phyloP scores from a whole-genome alignment of 2,888 invertebrate species.

The Trachelus iudaicus region DNA sequence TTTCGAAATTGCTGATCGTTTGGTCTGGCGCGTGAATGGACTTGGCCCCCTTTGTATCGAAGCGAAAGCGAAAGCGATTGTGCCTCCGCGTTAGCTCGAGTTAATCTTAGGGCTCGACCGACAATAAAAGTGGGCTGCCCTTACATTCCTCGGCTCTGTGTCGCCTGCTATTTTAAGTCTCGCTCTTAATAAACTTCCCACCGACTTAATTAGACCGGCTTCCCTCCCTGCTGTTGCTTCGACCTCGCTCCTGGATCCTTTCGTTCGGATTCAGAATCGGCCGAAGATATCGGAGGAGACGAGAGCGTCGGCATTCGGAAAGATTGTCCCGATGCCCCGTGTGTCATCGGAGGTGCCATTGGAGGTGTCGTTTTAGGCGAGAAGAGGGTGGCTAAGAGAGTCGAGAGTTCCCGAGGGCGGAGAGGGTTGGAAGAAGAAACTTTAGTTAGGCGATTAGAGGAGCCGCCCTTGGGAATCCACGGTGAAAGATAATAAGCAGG shows the following conservation, averaged over 20 bases:
- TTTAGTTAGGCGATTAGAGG: no score
- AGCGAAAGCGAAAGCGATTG: constrained; percentile 14
- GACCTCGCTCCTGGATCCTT: background rate
- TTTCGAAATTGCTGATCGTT: background rate
- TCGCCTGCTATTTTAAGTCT: constrained; percentile 59
- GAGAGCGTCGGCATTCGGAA: no score
- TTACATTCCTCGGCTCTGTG: constrained; percentile 61
- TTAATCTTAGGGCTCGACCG: constrained; percentile 49
- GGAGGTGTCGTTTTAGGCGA: no score
- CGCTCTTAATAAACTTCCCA: constrained; percentile 52
- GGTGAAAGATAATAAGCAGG: no score
- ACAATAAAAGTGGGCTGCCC: constrained; percentile 56
- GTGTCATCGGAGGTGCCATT: no score
- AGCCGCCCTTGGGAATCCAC: no score
- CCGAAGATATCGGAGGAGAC: no score
- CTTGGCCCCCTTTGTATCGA: background rate
- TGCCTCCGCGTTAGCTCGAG: constrained; percentile 34
- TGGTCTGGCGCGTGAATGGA: background rate
- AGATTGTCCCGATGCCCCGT: no score
- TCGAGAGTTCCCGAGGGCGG: no score
- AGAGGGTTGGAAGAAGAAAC: no score
- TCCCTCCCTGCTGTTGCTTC: constrained; percentile 22
- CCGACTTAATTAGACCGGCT: constrained; percentile 53
- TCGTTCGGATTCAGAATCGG: no score
- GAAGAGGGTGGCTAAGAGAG: no score